Conservation (phyloP, 2,113 vertebrate genomes). For the Caranx melampygus region DNA sequence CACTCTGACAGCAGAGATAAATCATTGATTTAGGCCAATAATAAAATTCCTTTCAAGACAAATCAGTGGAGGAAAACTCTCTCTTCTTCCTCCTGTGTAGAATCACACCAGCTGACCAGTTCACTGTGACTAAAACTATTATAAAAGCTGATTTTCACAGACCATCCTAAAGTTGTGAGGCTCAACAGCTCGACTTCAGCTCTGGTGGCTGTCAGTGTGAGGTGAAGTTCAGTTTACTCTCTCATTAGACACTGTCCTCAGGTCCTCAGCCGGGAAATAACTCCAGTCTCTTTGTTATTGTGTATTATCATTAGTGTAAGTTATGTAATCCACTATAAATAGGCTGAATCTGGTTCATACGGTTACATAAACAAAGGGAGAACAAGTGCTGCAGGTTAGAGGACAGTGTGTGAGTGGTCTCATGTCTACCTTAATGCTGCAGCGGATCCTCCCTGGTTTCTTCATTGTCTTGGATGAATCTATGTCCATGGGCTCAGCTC, state of each 20-base stretch:
- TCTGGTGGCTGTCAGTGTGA: neutral
- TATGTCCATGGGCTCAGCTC: constrained; percentile 65
- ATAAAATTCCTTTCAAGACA: too few species aligned
- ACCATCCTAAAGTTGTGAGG: too few species aligned
- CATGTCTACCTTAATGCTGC: constrained; percentile 80
- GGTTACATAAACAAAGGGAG: neutral
- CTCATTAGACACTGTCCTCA: neutral
- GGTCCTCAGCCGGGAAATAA: neutral
- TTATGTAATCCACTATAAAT: neutral
- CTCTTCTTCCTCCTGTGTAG: too few species aligned
- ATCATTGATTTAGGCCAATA: too few species aligned
- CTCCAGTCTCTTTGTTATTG: too few species aligned
- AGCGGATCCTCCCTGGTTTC: constrained; percentile 39
- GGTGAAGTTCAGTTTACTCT: neutral
- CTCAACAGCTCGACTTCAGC: too few species aligned
- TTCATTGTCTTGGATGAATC: constrained; percentile 52
- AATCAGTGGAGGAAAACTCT: too few species aligned
- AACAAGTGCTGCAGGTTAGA: neutral
- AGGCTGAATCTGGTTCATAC: neutral
- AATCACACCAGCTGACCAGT: too few species aligned
- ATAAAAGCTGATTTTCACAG: too few species aligned
- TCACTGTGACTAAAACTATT: too few species aligned
- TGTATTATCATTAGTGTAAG: neutral
- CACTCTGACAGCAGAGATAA: too few species aligned
- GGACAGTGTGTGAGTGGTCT: too few species aligned